A percentile compares a stretch with the other conserved stretches of the same genome.
These are phyloP conservation scores for Lycopodina hypogea DNA, from an alignment of 37 sponge, comb jelly and placozoan species.

Conservation along the genomic window DNA sequence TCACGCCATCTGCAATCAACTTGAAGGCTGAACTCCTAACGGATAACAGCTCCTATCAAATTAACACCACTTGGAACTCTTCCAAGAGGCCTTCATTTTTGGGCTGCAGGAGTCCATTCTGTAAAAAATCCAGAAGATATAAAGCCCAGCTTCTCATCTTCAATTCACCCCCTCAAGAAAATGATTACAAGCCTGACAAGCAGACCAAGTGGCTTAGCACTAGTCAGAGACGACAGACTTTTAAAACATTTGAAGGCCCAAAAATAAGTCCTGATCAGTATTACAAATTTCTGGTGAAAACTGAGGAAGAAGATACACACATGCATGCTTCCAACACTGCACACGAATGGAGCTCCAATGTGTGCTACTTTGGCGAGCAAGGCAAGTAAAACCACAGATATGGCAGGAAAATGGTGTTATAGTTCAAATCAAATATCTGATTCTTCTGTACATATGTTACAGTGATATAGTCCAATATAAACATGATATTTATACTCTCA, in stretches of 20 bases:
- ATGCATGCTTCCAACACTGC: background rate
- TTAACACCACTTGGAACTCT: background rate
- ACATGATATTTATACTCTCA: no score
- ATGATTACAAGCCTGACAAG: background rate
- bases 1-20: background rate
- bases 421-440: no score
- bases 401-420: no score
- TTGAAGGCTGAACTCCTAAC: background rate
- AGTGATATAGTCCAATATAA: no score
- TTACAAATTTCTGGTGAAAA: background rate
- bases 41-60: background rate
- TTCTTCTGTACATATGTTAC: no score
- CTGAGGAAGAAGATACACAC: background rate
- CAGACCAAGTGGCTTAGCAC: background rate
- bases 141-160: background rate
- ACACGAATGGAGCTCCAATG: background rate
- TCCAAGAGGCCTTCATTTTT: background rate
- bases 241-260: background rate
- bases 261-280: background rate
- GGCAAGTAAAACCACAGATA: background rate
- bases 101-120: background rate
- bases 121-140: background rate
- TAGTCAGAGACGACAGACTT: background rate
- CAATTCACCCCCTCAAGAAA: background rate
- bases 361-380: background rate